These are phyloP conservation scores for Rhingia rostrata DNA, from an alignment of 2,888 invertebrate genomes.

Conservation along the genomic window DNA sequence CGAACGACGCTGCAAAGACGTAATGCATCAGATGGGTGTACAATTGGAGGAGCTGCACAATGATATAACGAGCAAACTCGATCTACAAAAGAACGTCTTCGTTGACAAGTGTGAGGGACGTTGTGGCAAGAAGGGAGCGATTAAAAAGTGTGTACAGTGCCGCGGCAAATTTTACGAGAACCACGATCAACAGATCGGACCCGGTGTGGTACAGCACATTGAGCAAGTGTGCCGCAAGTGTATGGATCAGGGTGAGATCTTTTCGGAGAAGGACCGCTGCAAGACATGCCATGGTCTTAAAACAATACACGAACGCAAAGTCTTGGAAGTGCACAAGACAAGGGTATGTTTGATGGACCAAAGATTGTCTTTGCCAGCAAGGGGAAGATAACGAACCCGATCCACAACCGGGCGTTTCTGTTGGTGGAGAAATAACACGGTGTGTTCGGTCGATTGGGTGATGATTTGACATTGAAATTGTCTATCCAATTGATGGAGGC, in stretches of 20 bases:
- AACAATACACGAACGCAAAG: constrained; percentile 94
- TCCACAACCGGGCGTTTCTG: constrained; percentile 95
- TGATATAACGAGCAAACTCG: constrained; percentile 95
- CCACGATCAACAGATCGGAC: constrained; percentile 86
- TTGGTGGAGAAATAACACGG: constrained; percentile 96
- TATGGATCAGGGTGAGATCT: constrained; percentile 92
- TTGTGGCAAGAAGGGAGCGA: constrained; percentile 96
- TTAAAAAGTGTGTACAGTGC: constrained; percentile 93
- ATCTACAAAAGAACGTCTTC: constrained; percentile 96
- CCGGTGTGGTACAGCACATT: constrained; percentile 92
- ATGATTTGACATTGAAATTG: constrained; percentile 92
- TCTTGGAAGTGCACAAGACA: constrained; percentile 96
- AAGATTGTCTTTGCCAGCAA: constrained; percentile 96
- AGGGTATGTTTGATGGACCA: constrained; percentile 98
- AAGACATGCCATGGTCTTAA: constrained; percentile 96
- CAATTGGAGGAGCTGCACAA: constrained; percentile 97
- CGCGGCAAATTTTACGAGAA: constrained; percentile 91
- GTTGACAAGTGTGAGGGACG: constrained; percentile 98
- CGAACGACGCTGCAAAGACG: constrained; percentile 93
- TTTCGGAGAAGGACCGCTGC: constrained; percentile 95
- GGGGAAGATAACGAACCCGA: constrained; percentile 98
- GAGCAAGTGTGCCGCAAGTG: constrained; percentile 95
- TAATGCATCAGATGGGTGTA: constrained; percentile 95
- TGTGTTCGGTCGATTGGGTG: constrained; percentile 86
- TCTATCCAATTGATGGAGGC: constrained; percentile 95